Percentiles rank a stretch among this genome's conserved stretches.
phyloP scores from a whole-genome alignment of 30 jellyfish, hydroid and myxozoan species.

The Clytia hemisphaerica region DNA sequence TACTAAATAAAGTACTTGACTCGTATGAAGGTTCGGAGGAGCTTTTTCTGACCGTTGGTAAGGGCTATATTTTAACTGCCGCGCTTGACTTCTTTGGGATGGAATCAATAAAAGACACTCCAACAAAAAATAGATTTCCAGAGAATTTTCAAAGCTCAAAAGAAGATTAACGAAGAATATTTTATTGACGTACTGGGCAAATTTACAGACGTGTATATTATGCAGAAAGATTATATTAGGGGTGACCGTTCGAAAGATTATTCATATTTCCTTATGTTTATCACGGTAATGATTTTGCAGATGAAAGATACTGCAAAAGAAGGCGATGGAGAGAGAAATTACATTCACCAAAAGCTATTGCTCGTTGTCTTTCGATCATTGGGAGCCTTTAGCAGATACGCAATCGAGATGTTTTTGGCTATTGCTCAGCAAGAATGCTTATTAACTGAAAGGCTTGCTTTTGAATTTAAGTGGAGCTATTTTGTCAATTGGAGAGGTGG shows the following conservation, averaged over 20 bases:
- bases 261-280: not conserved
- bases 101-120: not conserved
- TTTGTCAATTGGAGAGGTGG: conserved; percentile 13
- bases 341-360: not conserved
- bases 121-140: not conserved
- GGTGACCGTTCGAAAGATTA: not conserved
- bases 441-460: not conserved
- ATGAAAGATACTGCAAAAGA: conserved; percentile 6
- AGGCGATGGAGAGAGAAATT: not conserved
- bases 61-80: not conserved
- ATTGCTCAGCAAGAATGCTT: not conserved
- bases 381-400: not conserved
- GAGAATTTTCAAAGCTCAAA: not conserved
- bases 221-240: not conserved
- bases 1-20: not conserved
- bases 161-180: not conserved
- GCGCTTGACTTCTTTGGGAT: conserved; percentile 1
- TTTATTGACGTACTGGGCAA: not conserved
- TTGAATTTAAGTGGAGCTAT: not conserved
- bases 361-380: not conserved
- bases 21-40: conserved; percentile 6
- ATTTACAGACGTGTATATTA: not conserved
- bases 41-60: not conserved
- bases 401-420: not conserved
- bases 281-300: not conserved